These are phyloP conservation scores for Petrolisthes cinctipes DNA, from an alignment of 2,888 invertebrate species.

Conservation along the genomic window DNA sequence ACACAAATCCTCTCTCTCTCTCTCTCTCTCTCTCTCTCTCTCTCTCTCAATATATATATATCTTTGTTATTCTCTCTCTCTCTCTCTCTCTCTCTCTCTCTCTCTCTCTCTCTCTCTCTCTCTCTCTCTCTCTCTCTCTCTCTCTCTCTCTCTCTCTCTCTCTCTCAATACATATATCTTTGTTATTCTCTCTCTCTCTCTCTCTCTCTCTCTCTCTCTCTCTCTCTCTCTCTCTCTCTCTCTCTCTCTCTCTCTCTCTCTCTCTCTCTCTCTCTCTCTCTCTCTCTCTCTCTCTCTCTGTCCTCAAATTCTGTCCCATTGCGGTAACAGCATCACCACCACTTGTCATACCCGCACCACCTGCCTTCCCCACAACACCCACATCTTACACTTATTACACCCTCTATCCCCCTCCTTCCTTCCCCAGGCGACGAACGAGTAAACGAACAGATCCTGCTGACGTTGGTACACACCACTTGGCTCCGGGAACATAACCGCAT, in stretches of 20 bases:
- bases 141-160: background rate
- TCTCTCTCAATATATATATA: conserved; percentile 8
- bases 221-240: background rate
- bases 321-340: too few relatives aligned
- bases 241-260: background rate
- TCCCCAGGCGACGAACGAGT: conserved; percentile 73
- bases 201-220: background rate
- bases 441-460: conserved; percentile 87
- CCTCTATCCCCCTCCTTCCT: too few relatives aligned
- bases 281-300: conserved; percentile 4
- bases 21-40: conserved; percentile 24
- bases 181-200: background rate
- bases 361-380: too few relatives aligned
- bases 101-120: background rate
- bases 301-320: background rate
- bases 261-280: background rate
- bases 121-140: background rate
- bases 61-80: conserved; percentile 4
- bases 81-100: background rate
- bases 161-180: background rate
- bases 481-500: conserved; percentile 87
- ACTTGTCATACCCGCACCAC: too few relatives aligned
- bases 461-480: conserved; percentile 87
- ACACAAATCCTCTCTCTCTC: background rate
- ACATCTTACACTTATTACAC: too few relatives aligned